Conservation (phyloP, 2,888 invertebrate species). For the Netelia virgata region DNA sequence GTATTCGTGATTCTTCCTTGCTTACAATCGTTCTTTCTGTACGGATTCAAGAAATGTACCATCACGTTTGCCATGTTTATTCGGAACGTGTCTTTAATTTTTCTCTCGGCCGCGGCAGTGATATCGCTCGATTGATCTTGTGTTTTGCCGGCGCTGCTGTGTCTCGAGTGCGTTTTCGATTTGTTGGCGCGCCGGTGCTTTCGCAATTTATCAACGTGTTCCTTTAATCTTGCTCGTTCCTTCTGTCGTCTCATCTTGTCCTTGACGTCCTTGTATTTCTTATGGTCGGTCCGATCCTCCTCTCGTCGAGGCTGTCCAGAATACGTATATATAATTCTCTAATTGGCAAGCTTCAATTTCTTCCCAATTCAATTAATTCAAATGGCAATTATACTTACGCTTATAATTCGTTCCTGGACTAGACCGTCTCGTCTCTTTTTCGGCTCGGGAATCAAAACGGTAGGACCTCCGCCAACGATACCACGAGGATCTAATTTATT, state of each 20-base stretch:
- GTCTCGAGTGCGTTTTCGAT: constrained; percentile 80
- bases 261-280: constrained; percentile 92
- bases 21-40: constrained; percentile 93
- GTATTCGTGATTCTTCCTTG: constrained; percentile 94
- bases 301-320: constrained; percentile 91
- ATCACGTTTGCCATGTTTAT: constrained; percentile 92
- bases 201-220: constrained; percentile 85
- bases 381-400: constrained; percentile 85
- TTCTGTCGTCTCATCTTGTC: constrained; percentile 91
- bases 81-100: constrained; percentile 95
- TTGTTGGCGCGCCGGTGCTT: constrained; percentile 81
- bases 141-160: constrained; percentile 75
- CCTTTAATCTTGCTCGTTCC: constrained; percentile 86
- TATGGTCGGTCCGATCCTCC: constrained; percentile 91
- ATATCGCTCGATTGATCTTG: constrained; percentile 85
- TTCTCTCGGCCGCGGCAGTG: constrained; percentile 87
- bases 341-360: too few species aligned
- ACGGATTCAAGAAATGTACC: constrained; percentile 95
- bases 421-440: constrained; percentile 86
- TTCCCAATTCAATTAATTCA: too few species aligned
- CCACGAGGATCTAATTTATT: constrained; percentile 68
- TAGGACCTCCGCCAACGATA: constrained; percentile 56
- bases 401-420: constrained; percentile 88
- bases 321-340: constrained; percentile 13
- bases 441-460: constrained; percentile 68